Evolutionary conservation across 2,888 invertebrate genomes (phyloP).

Genomic region (Eilema sororculum): DNA sequence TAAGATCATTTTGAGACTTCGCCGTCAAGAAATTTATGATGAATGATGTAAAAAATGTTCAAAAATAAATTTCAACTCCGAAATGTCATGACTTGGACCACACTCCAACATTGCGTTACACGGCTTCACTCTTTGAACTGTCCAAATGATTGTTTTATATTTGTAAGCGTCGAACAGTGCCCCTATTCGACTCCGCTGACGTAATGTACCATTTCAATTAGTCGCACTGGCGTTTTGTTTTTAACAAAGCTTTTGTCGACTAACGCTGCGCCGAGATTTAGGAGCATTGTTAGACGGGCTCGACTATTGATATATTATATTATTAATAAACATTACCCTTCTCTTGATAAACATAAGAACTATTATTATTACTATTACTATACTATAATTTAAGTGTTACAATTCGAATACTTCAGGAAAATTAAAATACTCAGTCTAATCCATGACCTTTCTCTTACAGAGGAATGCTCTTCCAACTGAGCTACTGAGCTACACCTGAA

Average conservation of each 20-base stretch:
- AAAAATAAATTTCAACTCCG: neutral
- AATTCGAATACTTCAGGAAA: too few species aligned
- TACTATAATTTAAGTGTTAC: too few species aligned
- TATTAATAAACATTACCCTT: constrained; percentile 46
- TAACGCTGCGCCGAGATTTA: constrained; percentile 62
- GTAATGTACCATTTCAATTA: constrained; percentile 84
- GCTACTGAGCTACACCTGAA: too few species aligned
- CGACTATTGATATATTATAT: constrained; percentile 47
- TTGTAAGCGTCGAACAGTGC: constrained; percentile 80
- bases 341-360: constrained; percentile 39
- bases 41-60: neutral
- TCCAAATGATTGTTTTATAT: constrained; percentile 87
- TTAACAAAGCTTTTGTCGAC: constrained; percentile 73
- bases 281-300: constrained; percentile 58
- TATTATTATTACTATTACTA: neutral
- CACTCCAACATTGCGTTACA: constrained; percentile 70
- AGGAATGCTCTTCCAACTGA: too few species aligned
- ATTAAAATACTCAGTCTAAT: too few species aligned
- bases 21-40: too few species aligned
- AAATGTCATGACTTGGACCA: constrained; percentile 51
- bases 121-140: constrained; percentile 81
- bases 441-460: too few species aligned
- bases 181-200: constrained; percentile 75
- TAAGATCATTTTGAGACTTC: too few species aligned
- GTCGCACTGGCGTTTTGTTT: constrained; percentile 74